Base-by-base conservation (phyloP, 2,113 vertebrate species). In the Ameiurus melas region DNA sequence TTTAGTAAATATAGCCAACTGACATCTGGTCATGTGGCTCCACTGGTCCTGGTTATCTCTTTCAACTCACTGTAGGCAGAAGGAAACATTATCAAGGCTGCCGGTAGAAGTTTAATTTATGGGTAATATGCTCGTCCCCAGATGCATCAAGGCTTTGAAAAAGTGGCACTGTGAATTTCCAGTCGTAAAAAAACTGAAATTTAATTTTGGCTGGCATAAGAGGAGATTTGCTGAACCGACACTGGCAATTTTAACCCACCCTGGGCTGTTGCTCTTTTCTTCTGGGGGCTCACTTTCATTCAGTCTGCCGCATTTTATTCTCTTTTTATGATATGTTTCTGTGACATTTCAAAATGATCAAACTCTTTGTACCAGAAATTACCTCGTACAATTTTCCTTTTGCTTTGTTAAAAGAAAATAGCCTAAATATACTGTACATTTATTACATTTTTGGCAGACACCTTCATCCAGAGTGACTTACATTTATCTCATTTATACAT, bases 311-410 rank as follows among this genome's bases (percentile, higher is more conserved):
- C 22, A 47, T 25, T 77, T 77, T 39, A 12, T 75, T 43, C 10
- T 7, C 22, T 68, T 9, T 43, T 13, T 43, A 43, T 77, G 5
- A 77, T 47, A 43, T 43, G 43, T 27, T 25, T 77, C 39, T 14
- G 20, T 77, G 73, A 47, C 39, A 77, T 77, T 77, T 77, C 73
- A 10, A 77, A 77, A 77, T 77, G 27, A 77, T 77, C 43, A 51
- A 47, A 78, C 25, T 53, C 13, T 78, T 78, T 13, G 17, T 53
- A 51, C 43, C 51, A 43, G 75, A 78, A 75, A 75, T 75, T 19
- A 75, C 36, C 39, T 75, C 7, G 22, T 39, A 22, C 19, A 43
- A 8, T 9, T 75, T 39, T 25, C 3, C 16, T 43, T 25, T 68
- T 16, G n/a, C 20, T 73, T 39, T 22, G 10, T n/a, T 73, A 5